Evolutionary conservation across 2,888 invertebrate species (phyloP), one percentile per base, ranked within the genome.

Genomic region (Phalangium opilio): DNA sequence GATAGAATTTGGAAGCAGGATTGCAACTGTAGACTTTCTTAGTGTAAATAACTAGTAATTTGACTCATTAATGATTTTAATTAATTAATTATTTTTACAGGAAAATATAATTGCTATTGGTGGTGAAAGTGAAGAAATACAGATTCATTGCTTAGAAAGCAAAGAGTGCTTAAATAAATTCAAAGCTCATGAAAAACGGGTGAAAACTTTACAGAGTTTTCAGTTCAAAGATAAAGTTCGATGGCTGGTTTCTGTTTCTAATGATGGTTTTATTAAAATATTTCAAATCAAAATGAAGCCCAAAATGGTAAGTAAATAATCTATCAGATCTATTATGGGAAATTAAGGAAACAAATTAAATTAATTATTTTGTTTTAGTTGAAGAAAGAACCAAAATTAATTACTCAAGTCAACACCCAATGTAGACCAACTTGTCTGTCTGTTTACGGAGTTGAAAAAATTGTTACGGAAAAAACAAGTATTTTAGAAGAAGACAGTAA

Each of bases 11-110:
- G 72, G 75, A 44, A 72, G 76, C 17, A 81, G 79, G 66, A 78
- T 87, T 11, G 73, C 77, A 44, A 74, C 77, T 58, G 73, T 80
- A 2, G 71, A 74, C 49, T 90, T 86, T 77, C 61, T 79, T 17
- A 69, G 71, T 50, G 70, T 69, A 58, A 63, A 64, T 61, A 11
- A 41, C 40, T 17, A 4, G 32, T n/a, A 35, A 18, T 35, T 48
- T 48, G 34, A 47, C 5, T 27, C 27, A 27, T 27, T 27, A 8
- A 7, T 27, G 41, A 32, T 12, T 17, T 14, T 19, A 21, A 11
- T 40, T 3, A 14, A 20, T 14, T 14, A 21, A 21, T 2, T 43
- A 11, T 27, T 48, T 50, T 34, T 27, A 10, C 32, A 54, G 54
- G 49, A 52, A 45, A 41, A 48, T 38, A 21, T 49, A 15, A 4